A percentile compares a stretch with the other conserved stretches of the same genome.
Evolutionary conservation across 2,113 vertebrate species (phyloP).

Genomic region (Leptosomus discolor): DNA sequence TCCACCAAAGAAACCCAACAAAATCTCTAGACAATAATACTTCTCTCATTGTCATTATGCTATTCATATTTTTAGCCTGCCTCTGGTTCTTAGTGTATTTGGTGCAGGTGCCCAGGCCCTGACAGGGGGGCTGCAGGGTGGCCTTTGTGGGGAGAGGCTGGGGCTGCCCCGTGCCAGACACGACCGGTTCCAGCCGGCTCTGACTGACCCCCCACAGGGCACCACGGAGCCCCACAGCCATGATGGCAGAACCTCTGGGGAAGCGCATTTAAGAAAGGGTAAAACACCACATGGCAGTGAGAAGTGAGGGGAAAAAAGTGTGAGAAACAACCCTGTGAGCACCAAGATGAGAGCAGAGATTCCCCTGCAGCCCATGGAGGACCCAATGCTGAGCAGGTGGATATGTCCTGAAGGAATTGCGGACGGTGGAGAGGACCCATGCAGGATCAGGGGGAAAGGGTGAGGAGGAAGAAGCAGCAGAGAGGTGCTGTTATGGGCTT

Average conservation of each 20-base stretch:
- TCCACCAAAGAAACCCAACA: neutral
- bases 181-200: neutral
- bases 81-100: neutral
- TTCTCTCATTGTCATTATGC: neutral
- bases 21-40: neutral
- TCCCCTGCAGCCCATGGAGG: neutral
- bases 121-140: neutral
- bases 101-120: neutral
- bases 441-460: neutral
- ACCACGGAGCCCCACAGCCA: neutral
- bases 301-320: neutral
- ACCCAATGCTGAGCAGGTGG: neutral
- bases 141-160: neutral
- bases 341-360: neutral
- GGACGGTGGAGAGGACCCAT: neutral
- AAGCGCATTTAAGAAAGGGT: neutral
- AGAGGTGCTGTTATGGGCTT: neutral
- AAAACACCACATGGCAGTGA: neutral
- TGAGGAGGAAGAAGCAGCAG: neutral
- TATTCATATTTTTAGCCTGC: neutral
- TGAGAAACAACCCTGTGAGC: neutral
- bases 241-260: neutral
- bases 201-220: rapidly evolving
- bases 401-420: neutral
- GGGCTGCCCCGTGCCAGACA: rapidly evolving